A percentile compares a stretch with the other conserved stretches of the same genome.
phyloP scores from a whole-genome alignment of 1,140 invertebrate genomes.

The Hirudo medicinalis region DNA sequence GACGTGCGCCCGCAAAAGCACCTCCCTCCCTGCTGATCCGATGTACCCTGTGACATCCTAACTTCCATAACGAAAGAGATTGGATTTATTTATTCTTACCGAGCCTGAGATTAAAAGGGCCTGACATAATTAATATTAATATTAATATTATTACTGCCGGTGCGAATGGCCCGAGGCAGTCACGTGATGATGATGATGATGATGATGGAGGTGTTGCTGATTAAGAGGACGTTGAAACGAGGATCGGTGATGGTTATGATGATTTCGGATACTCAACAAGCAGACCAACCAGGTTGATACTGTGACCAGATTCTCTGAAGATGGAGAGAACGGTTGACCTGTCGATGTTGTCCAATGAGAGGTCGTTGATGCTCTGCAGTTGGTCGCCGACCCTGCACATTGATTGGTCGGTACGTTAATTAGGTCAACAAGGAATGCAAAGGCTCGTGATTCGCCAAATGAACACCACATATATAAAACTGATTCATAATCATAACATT shows the following conservation, averaged over 20 bases:
- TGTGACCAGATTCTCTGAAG: conserved; percentile 37
- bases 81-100: too few species aligned
- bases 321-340: conserved; percentile 56
- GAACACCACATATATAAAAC: too few species aligned
- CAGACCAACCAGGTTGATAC: conserved; percentile 34
- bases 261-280: background rate
- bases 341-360: conserved; percentile 89
- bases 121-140: too few species aligned
- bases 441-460: too few species aligned
- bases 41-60: conserved; percentile 57
- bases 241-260: background rate
- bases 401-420: too few species aligned
- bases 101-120: too few species aligned
- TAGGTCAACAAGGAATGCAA: too few species aligned
- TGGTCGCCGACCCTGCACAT: conserved; percentile 80
- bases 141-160: too few species aligned
- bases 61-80: background rate
- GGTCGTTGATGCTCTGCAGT: conserved; percentile 88
- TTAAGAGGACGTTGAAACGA: background rate
- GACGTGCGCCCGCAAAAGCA: conserved; percentile 34
- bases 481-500: too few species aligned
- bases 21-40: too few species aligned
- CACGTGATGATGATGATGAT: conserved; percentile 4
- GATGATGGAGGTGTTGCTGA: background rate
- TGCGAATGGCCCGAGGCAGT: too few species aligned